Percentiles rank a stretch among this genome's conserved stretches.
Evolutionary conservation across 2,113 vertebrate species (phyloP).

Genomic region (Tamias sibiricus): DNA sequence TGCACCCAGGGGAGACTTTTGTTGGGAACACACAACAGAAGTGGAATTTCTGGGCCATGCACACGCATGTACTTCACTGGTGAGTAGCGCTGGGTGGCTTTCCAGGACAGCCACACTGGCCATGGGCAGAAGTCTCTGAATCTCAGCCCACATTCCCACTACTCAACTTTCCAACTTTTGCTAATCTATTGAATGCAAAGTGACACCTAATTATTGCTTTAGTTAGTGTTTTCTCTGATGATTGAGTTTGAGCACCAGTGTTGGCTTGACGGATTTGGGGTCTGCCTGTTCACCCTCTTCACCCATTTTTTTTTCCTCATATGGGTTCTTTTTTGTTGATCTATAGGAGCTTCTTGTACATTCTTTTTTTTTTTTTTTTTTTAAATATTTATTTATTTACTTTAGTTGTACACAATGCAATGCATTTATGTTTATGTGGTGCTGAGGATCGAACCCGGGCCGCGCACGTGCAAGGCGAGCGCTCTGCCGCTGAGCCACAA

Average conservation of each 20-base stretch:
- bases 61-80: accelerated
- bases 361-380: no score
- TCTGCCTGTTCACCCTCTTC: neutral
- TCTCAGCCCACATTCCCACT: neutral
- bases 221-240: neutral
- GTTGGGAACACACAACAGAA: neutral
- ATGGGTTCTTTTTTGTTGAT: neutral
- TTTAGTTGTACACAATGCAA: no score
- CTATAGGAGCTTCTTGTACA: neutral
- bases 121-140: accelerated
- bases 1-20: accelerated
- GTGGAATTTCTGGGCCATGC: neutral
- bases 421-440: no score
- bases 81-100: neutral
- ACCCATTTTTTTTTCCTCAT: neutral
- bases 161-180: neutral
- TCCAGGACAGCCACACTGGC: neutral
- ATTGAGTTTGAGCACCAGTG: neutral
- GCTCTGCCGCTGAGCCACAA: no score
- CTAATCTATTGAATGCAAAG: neutral
- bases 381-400: no score
- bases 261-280: no score
- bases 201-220: neutral
- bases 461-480: no score
- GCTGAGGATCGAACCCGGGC: no score